Evolutionary conservation across 2,888 invertebrate genomes (phyloP).

Genomic region (Villa cingulata): DNA sequence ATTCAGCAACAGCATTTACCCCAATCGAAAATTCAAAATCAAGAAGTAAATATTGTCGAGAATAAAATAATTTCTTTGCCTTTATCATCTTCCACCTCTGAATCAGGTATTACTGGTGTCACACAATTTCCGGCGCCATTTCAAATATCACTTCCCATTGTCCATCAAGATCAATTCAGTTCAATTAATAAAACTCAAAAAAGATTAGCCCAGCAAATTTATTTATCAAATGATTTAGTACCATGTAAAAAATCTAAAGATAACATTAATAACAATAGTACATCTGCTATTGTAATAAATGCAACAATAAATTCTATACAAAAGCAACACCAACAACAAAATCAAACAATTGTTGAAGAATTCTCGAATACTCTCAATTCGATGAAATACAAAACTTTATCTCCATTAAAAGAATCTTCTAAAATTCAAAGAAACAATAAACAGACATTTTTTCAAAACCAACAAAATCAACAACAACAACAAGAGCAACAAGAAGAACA

Average conservation of each 20-base stretch:
- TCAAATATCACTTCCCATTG: slow-evolving; percentile 1
- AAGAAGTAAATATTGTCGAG: too few relatives aligned
- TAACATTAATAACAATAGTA: neutral
- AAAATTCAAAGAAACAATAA: neutral
- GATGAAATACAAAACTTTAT: too few relatives aligned
- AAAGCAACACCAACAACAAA: too few relatives aligned
- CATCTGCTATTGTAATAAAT: too few relatives aligned
- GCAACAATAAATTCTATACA: too few relatives aligned
- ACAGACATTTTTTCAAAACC: too few relatives aligned
- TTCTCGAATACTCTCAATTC: too few relatives aligned
- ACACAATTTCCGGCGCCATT: neutral
- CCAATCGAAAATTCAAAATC: too few relatives aligned
- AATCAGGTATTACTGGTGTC: neutral
- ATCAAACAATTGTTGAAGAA: too few relatives aligned
- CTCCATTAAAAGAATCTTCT: too few relatives aligned
- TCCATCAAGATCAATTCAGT: neutral
- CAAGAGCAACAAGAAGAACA: neutral
- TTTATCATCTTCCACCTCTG: neutral
- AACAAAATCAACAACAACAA: too few relatives aligned
- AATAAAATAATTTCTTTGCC: neutral
- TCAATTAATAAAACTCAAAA: neutral
- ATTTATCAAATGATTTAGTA: neutral
- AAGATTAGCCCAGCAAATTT: neutral
- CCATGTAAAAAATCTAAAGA: neutral
- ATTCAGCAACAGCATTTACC: too few relatives aligned